These are phyloP conservation scores for Andrena bicolor DNA, from an alignment of 2,888 invertebrate genomes.

Conservation along the genomic window DNA sequence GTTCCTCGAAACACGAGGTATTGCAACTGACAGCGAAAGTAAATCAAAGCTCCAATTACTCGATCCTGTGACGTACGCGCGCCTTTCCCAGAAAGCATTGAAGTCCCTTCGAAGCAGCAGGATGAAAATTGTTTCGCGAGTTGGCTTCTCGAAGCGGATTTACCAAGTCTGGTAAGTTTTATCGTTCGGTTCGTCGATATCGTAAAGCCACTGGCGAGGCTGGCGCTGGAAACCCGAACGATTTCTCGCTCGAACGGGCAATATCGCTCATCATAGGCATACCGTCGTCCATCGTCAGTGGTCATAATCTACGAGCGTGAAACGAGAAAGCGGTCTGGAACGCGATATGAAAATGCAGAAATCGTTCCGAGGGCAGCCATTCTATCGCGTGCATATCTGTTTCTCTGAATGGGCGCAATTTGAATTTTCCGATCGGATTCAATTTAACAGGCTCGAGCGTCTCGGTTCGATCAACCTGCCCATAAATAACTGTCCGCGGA, in stretches of 20 bases:
- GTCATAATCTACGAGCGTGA: slow-evolving; percentile 27
- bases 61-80: neutral
- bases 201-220: slow-evolving; percentile 33
- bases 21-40: neutral
- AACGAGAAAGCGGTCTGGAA: slow-evolving; percentile 30
- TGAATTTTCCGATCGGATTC: slow-evolving; percentile 43
- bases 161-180: slow-evolving; percentile 15
- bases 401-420: slow-evolving; percentile 22
- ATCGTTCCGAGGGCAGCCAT: slow-evolving; percentile 7
- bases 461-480: slow-evolving; percentile 3
- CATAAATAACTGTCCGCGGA: slow-evolving; percentile 12
- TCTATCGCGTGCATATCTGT: slow-evolving; percentile 9
- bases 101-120: neutral
- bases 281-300: slow-evolving; percentile 38
- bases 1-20: neutral
- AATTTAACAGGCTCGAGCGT: slow-evolving; percentile 11
- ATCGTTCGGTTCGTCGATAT: slow-evolving; percentile 41
- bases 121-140: slow-evolving; percentile 3
- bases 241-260: slow-evolving; percentile 60
- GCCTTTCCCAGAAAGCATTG: neutral
- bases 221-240: slow-evolving; percentile 43
- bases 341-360: slow-evolving; percentile 48
- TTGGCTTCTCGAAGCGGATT: neutral
- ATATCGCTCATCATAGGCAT: slow-evolving; percentile 59
- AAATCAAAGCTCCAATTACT: slow-evolving; percentile 15